These are phyloP conservation scores for Platypus cylindrus DNA, from an alignment of 2,888 invertebrate species.

Conservation along the genomic window DNA sequence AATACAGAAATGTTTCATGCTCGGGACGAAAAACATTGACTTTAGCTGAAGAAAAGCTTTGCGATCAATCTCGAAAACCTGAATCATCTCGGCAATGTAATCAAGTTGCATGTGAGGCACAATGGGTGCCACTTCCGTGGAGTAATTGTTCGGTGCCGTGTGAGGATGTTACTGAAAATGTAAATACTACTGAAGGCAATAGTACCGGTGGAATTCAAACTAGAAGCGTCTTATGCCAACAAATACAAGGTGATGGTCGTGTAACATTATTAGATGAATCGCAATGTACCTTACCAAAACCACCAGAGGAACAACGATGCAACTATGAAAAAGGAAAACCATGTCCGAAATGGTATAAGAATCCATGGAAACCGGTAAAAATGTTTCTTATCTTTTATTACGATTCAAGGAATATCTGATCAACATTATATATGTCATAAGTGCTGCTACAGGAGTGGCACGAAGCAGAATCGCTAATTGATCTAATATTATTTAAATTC, in stretches of 20 bases:
- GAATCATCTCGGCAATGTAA: conserved; percentile 58
- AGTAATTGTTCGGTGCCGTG: conserved; percentile 70
- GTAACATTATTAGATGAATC: conserved; percentile 60
- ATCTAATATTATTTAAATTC: too few species aligned
- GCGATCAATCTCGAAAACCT: conserved; percentile 67
- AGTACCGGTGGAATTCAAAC: conserved; percentile 53
- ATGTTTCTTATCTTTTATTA: too few species aligned
- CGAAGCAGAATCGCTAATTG: too few species aligned
- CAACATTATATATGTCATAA: too few species aligned
- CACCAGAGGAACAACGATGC: conserved; percentile 55
- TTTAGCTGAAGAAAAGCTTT: conserved; percentile 60
- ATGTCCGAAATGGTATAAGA: conserved; percentile 79
- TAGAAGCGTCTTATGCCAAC: conserved; percentile 67
- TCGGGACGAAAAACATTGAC: conserved; percentile 60
- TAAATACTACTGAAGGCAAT: too few species aligned
- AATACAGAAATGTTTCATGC: conserved; percentile 68
- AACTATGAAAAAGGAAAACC: conserved; percentile 56
- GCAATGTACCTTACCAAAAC: conserved; percentile 64
- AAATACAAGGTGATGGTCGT: conserved; percentile 58
- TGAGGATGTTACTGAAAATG: conserved; percentile 38
- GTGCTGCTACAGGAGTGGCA: too few species aligned
- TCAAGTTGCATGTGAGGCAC: conserved; percentile 61
- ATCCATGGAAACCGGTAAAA: conserved; percentile 81
- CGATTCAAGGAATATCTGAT: too few species aligned
- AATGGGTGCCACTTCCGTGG: conserved; percentile 73